Conservation (phyloP, 2,888 invertebrate genomes). For the Hyalella azteca region DNA sequence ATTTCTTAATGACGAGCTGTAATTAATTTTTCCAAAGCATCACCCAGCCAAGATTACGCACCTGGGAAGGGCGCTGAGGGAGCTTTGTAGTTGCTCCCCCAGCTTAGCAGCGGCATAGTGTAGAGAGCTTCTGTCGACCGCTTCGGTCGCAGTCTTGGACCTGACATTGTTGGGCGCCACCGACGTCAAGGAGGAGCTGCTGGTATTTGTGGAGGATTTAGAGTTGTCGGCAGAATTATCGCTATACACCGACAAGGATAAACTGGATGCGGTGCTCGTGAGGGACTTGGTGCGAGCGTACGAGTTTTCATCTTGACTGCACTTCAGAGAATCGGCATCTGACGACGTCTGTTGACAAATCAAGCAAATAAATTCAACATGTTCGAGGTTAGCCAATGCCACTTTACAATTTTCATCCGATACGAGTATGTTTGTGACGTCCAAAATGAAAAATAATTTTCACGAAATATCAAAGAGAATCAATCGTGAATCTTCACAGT, state of each 20-base stretch:
- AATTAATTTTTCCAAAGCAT: too few relatives aligned
- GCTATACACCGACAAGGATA: background rate
- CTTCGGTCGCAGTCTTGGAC: background rate
- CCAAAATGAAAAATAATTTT: too few relatives aligned
- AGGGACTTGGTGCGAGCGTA: background rate
- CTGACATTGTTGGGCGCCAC: background rate
- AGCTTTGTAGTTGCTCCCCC: background rate
- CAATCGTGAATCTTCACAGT: too few relatives aligned
- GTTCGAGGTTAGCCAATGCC: too few relatives aligned
- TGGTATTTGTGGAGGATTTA: background rate
- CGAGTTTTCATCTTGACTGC: constrained; percentile 13
- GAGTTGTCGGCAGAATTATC: background rate
- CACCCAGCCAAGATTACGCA: too few relatives aligned
- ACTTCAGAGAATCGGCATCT: background rate
- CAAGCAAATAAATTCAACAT: too few relatives aligned
- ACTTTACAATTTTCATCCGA: too few relatives aligned
- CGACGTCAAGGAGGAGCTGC: background rate
- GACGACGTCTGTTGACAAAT: too few relatives aligned
- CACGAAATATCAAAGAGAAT: background rate
- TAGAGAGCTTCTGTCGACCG: background rate
- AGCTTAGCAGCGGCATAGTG: constrained; percentile 10
- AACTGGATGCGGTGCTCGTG: background rate
- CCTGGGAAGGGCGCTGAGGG: constrained; percentile 21
- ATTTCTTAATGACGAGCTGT: too few relatives aligned
- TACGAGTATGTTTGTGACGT: too few relatives aligned